Base-by-base conservation (phyloP, 2,888 invertebrate genomes). In the Trichogramma dendrolimi region DNA sequence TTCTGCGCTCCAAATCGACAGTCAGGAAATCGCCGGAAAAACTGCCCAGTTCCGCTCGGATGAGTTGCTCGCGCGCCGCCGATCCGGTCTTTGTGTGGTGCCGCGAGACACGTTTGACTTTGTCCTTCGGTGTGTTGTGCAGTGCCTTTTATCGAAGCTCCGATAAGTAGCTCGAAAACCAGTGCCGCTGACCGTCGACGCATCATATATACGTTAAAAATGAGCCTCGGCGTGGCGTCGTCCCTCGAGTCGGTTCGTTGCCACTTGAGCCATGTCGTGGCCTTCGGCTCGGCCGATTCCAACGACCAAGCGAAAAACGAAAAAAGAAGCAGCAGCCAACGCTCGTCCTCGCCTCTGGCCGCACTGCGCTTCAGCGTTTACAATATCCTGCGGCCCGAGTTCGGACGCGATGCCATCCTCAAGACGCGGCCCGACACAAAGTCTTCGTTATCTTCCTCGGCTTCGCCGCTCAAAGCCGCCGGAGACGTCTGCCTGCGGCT, bases 301-400 rank as follows among this genome's bases (percentile, higher is more conserved):
- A 27, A 6, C 49, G 41, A 57, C 2, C 50, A 3, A 57, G 10
- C 10, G 8, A n/a, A 46, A 10, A 46, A 46, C n/a, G 46, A 46
- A 46, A 46, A 46, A 10, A 10, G 10, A 57, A 57, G 4, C 49
- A 44, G 61, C 57, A 55, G 5, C 71, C 72, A 2, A 14, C 2
- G 27, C 27, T 27, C 27, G 1, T 27, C 27, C 27, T 27, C 68
- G 0, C 62, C 74, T 3, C 27, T 27, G 27, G 27, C 27, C 1
- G 63, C 75, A 0, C 77, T 93, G 42, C 88, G 90, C 70, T 93
- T 92, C 81, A 92, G 92, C 73, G 92, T 94, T 75, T 91, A 90
- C 72, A 92, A 93, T 78, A 93, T 93, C 65, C 79, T 93, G 39
- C 87, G 91, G 72, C 92, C 92, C 0, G 92, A 93, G 75, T 93